Base-by-base conservation (phyloP, 2,888 invertebrate species). In the Fragum whitleyi region DNA sequence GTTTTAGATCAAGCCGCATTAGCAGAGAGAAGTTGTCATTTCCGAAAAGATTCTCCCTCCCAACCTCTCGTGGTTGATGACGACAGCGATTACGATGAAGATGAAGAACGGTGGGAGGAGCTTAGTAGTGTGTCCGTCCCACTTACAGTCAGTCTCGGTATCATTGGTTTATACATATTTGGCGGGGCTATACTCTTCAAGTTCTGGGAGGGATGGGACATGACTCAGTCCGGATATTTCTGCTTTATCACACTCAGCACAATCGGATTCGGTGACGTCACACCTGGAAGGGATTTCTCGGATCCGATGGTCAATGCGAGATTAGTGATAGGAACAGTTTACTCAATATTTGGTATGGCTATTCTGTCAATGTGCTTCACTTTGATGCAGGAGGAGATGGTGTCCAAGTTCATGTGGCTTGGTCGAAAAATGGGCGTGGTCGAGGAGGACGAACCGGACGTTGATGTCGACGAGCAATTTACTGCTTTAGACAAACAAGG, bases 301-400 rank as follows among this genome's bases (percentile, higher is more conserved):
- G 91, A 90, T 75, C 88, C 90, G 1, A 87, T 88, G 57, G 91
- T 91, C 11, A 91, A 92, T 75, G 90, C 90, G 5, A 91, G 92
- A 77, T 89, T 93, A 78, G 85, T 94, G 68, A 89, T 93, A 2
- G 92, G 92, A 6, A 88, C 92, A 14, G 76, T 94, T 59, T 94
- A 94, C 86, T 91, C 93, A 59, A 83, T 93, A 28, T 93, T 94
- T 78, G 94, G 94, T 9, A 93, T 94, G 92, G 94, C 94, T n/a
- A 93, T 94, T 74, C 82, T 94, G 74, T 94, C 94, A 36, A 94
- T 94, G 94, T 94, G 94, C 77, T 93, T 94, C 86, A 89, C 92
- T 5, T 90, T 94, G 39, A 94, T 94, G 89, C 94, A 94, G 79
- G 94, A 94, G 67, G 93, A 94, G 83, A 93, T 94, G 73, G 89